Evolutionary conservation across 2,113 vertebrate genomes (phyloP).

Genomic region (Phainopepla nitens): DNA sequence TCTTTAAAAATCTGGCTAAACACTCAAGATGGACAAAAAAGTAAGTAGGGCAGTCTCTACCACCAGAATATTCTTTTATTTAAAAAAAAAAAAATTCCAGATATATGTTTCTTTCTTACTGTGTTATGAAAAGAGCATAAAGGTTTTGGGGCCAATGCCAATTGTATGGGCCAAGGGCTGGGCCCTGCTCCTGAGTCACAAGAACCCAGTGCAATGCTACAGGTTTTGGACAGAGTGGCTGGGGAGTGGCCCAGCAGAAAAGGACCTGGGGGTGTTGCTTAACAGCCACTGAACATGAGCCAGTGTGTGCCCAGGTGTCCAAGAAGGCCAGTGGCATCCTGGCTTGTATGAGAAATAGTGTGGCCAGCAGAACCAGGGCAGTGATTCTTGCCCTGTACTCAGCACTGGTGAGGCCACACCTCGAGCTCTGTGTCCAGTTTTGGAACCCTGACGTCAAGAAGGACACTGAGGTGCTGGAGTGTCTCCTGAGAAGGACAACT

Average conservation of each 20-base stretch:
- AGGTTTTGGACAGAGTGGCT: not conserved
- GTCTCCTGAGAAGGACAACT: fast-evolving
- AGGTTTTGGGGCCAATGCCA: not conserved
- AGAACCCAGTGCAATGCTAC: not conserved
- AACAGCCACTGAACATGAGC: not conserved
- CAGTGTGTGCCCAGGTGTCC: not conserved
- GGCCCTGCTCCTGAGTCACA: not conserved
- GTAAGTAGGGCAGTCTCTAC: not conserved
- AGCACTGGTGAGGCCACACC: fast-evolving
- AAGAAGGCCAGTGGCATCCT: not conserved
- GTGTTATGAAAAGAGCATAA: not conserved
- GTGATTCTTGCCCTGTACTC: fast-evolving
- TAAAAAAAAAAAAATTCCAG: not conserved
- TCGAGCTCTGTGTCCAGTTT: not conserved
- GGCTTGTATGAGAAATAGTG: not conserved
- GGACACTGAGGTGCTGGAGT: not conserved
- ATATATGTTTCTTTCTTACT: not conserved
- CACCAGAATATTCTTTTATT: not conserved
- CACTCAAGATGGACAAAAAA: not conserved
- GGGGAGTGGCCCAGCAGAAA: not conserved
- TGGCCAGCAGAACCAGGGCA: not conserved
- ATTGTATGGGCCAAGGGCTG: too few species aligned
- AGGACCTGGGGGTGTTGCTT: not conserved
- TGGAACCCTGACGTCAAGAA: not conserved
- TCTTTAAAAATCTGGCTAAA: not conserved